Conservation (phyloP, 2,797 vertebrate species). For the Mormyrops attenuatus region DNA sequence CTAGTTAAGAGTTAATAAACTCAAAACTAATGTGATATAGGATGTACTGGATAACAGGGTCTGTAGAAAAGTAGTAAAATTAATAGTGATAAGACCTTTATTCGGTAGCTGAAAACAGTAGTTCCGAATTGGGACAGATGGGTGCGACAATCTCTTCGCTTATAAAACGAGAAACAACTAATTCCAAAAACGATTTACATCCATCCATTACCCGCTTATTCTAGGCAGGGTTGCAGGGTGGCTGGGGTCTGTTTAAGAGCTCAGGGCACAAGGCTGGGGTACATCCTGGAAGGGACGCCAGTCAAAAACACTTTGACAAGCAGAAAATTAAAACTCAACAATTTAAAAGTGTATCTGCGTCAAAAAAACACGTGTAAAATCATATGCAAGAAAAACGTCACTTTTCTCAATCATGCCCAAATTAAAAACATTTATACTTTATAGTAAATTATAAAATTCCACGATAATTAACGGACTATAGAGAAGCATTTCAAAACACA, state of each 20-base stretch:
- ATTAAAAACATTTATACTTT: neutral
- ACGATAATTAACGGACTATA: neutral
- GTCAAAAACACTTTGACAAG: neutral
- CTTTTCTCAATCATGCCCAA: neutral
- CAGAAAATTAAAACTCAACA: neutral
- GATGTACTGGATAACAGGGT: neutral
- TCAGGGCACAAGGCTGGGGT: neutral
- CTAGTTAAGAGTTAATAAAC: neutral
- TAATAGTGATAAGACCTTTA: neutral
- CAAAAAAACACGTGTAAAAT: neutral
- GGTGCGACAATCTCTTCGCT: neutral
- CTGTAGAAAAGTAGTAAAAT: neutral
- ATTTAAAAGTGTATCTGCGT: neutral
- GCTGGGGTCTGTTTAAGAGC: neutral
- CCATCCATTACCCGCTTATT: neutral
- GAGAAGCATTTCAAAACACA: neutral
- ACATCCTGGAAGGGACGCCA: neutral
- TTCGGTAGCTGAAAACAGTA: neutral
- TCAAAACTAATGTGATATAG: neutral
- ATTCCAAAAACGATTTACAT: neutral
- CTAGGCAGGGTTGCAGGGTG: neutral
- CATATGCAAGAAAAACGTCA: neutral
- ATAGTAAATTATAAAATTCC: neutral
- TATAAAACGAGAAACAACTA: neutral
- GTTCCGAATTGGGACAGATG: neutral